Evolutionary conservation across 2,888 invertebrate genomes (phyloP).

Genomic region (Xanthostigma xanthostigma): DNA sequence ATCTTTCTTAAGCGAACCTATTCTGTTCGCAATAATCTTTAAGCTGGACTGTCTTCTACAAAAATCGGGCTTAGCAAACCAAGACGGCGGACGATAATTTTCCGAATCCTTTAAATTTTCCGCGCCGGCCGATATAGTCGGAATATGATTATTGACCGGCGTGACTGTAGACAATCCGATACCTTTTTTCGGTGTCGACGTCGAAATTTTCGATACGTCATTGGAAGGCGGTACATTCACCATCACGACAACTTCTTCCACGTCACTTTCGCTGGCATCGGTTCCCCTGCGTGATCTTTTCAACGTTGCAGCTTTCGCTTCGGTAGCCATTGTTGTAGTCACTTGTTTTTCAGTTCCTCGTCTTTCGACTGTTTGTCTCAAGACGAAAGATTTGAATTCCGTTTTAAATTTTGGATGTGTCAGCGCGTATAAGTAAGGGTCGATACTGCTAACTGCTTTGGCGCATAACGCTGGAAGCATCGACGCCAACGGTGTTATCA

Average conservation of each 20-base stretch:
- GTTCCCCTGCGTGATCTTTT: conserved; percentile 1
- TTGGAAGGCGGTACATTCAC: conserved; percentile 25
- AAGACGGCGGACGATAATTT: conserved; percentile 32
- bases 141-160: conserved; percentile 17
- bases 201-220: not conserved
- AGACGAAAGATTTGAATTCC: conserved; percentile 37
- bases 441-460: conserved; percentile 66
- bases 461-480: conserved; percentile 69
- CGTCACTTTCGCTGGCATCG: conserved; percentile 28
- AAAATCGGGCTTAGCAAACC: conserved; percentile 38
- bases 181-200: conserved; percentile 6
- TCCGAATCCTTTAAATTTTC: conserved; percentile 24
- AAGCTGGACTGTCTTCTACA: conserved; percentile 32
- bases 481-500: conserved; percentile 52
- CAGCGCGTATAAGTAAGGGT: conserved; percentile 66
- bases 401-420: conserved; percentile 62
- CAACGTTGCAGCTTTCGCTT: conserved; percentile 27
- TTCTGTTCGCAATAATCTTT: conserved; percentile 28
- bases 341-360: conserved; percentile 9
- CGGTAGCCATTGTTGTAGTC: conserved; percentile 9
- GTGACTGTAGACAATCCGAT: conserved; percentile 12
- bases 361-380: conserved; percentile 13
- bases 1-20: conserved; percentile 22
- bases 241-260: conserved; percentile 39
- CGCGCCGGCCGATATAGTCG: conserved; percentile 21